Base-by-base conservation (phyloP, 2,113 vertebrate genomes). In the Eublepharis macularius region DNA sequence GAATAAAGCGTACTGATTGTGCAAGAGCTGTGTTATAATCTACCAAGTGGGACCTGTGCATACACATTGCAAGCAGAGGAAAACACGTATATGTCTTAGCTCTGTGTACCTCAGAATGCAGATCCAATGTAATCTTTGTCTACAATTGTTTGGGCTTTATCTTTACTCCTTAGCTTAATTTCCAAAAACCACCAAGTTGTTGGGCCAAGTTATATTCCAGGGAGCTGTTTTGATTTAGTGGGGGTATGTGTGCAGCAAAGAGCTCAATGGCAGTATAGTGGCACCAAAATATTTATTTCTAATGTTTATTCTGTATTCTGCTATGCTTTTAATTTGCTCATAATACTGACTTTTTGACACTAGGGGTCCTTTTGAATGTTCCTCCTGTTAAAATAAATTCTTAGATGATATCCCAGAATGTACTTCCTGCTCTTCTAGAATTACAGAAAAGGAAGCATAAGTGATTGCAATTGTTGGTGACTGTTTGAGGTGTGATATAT, bases 131-230 rank as follows among this genome's bases (percentile, higher is more conserved):
- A 3, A 5, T 32, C n/a, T n/a, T 74, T 1, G 36, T 76, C 36
- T 75, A 29, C 13, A 47, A 74, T 26, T 65, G 0, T 0, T 0
- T 0, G 0, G 7, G 43, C 4, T n/a, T 34, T 39, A 39, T 1
- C 74, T 69, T 78, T 0, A 0, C 36, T 26, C 41, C 45, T 51
- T 6, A 4, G 0, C 54, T 0, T 0, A 0, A 0, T 1, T 43
- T 5, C 49, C 8, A 0, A 63, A 6, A 0, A 0, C 29, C 4
- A 0, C 34, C 63, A 13, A 72, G 2, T 51, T 65, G 34, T n/a
- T n/a, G 39, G 43, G 0, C 41, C 4, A 2, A 76, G 69, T 1
- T 0, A 45, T 21, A 0, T 86, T 70, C 69, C 0, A 49, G 0
- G 24, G 83, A 7, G 0, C 1, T 45, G 73, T 36, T 79, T 49